Base-by-base conservation (phyloP, 2,888 invertebrate species). In the Drosophila maculinotata region DNA sequence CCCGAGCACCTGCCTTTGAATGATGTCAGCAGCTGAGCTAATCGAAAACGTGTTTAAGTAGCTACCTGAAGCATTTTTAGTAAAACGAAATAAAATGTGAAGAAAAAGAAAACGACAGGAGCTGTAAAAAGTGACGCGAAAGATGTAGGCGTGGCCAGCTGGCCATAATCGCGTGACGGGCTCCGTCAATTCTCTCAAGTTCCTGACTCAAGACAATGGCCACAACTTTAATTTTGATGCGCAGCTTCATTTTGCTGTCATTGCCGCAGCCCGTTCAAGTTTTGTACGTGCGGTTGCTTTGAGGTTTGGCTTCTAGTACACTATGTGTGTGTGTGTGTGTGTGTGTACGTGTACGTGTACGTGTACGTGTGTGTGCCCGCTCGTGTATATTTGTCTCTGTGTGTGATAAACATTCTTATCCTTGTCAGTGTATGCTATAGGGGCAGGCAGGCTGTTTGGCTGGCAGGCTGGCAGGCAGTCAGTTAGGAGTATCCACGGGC, bases 41-140 rank as follows among this genome's bases (percentile, higher is more conserved):
- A 90, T 89, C 78, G 89, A 90, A 89, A 88, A 90, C 90, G 88
- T 88, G 89, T 89, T 88, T 76, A 87, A 85, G 78, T 84, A 85
- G 87, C 87, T 67, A 72, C 72, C 79, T 69, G 82, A 63, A 87
- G 83, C 82, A 88, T 83, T 83, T 81, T 83, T 81, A 52, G 84
- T 80, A 73, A 84, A 78, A 69, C 44, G 54, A 62, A 71, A 65
- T 66, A 60, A 66, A 75, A 86, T 67, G 23, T 48, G 12, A 15
- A 49, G 30, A 44, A 36, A 59, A 35, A 54, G 28, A 33, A 47
- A 51, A 28, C 30, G 36, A 26, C 36, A n/a, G 47, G 15, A 30
- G 31, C 31, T n/a, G 30, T n/a, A 35, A 35, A 17, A 35, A 8
- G 15, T 10, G 10, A 30, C 5, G 51, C 7, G 12, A 25, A 8